Conservation (phyloP, 2,797 vertebrate species). For the Loriculus beryllinus region DNA sequence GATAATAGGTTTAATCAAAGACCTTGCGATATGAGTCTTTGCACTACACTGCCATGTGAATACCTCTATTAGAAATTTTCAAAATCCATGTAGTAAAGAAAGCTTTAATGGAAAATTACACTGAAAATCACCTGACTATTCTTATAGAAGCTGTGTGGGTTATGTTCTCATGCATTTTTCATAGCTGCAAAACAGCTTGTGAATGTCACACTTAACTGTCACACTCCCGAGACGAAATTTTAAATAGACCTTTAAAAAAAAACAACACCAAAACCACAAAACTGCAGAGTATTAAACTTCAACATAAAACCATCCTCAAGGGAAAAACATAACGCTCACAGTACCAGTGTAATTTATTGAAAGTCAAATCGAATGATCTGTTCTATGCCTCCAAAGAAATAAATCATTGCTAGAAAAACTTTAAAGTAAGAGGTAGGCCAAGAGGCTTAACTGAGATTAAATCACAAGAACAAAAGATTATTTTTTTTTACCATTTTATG, state of each 20-base stretch:
- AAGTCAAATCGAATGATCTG: conserved; percentile 41
- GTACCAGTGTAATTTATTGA: conserved; percentile 47
- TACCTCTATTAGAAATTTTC: conserved; percentile 5
- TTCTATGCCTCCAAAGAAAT: conserved; percentile 26
- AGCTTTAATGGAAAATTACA: conserved; percentile 72
- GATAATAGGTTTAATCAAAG: neutral
- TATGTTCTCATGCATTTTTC: conserved; percentile 77
- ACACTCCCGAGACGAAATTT: conserved; percentile 56
- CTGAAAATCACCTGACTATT: conserved; percentile 63
- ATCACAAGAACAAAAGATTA: neutral
- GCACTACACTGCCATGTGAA: neutral
- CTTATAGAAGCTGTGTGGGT: conserved; percentile 67
- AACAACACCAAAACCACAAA: neutral
- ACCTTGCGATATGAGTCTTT: neutral
- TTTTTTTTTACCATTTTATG: neutral
- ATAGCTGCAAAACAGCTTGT: conserved; percentile 76
- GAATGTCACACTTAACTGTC: conserved; percentile 71
- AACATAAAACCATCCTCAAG: conserved; percentile 55
- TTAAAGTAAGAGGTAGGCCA: neutral
- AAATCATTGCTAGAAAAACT: conserved; percentile 5
- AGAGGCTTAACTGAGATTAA: neutral
- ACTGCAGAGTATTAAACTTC: conserved; percentile 49
- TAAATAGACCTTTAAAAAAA: conserved; percentile 40
- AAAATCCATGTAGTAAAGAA: conserved; percentile 46
- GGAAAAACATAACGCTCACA: conserved; percentile 64